A percentile compares a stretch with the other conserved stretches of the same genome.
phyloP scores from a whole-genome alignment of 1,140 invertebrate genomes.

The Trinorchestia longiramus region DNA sequence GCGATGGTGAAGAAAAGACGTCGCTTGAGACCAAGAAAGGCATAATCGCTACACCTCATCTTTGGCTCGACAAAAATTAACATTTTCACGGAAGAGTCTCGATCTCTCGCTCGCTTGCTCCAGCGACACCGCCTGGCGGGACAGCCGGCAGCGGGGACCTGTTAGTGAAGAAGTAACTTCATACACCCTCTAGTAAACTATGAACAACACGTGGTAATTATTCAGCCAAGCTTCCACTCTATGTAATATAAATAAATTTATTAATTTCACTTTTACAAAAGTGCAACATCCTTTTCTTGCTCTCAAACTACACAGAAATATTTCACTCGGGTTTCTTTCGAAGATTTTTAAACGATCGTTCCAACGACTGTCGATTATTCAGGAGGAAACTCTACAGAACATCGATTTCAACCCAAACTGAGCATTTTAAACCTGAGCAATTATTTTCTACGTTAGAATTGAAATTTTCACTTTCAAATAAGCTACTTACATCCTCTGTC shows the following conservation, averaged over 20 bases:
- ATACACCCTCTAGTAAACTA: no score
- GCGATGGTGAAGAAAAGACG: slow-evolving; percentile 42
- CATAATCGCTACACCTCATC: slow-evolving; percentile 46
- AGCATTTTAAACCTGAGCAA: not conserved
- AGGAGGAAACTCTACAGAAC: no score
- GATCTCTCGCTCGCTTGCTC: not conserved
- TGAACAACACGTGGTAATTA: no score
- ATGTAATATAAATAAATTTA: not conserved
- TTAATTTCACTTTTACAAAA: not conserved
- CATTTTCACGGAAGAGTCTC: slow-evolving; percentile 17
- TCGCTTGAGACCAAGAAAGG: slow-evolving; percentile 21
- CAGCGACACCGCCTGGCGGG: no score
- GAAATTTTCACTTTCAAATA: not conserved
- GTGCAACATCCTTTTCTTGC: not conserved
- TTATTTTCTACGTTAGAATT: not conserved
- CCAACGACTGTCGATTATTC: no score
- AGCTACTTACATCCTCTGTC: not conserved
- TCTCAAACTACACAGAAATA: not conserved
- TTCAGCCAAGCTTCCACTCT: no score
- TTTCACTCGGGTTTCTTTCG: not conserved
- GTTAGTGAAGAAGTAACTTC: no score
- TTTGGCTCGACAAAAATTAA: not conserved
- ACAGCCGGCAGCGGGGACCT: not conserved
- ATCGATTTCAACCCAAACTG: not conserved
- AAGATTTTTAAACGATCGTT: not conserved